Conservation (phyloP, 2,888 invertebrate genomes). For the Unio delphinus region DNA sequence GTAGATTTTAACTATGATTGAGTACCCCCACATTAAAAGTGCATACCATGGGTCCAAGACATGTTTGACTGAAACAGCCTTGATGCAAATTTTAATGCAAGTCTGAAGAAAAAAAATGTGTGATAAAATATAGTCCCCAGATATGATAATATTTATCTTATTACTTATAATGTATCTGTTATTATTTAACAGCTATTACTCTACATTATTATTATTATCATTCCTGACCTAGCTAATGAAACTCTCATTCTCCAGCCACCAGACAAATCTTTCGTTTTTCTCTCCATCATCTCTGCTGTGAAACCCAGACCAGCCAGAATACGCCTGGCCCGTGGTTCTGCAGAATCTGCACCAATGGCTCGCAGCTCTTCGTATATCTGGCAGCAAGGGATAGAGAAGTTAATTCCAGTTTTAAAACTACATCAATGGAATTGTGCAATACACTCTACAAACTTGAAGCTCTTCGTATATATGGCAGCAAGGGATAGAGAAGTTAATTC, state of each 20-base stretch:
- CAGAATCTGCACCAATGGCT: slow-evolving; percentile 97
- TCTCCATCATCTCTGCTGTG: slow-evolving; percentile 82
- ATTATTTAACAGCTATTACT: no score
- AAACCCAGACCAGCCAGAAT: slow-evolving; percentile 98
- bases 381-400: neutral
- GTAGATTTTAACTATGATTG: no score
- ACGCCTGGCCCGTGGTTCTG: slow-evolving; percentile 94
- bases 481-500: neutral
- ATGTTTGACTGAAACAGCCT: no score
- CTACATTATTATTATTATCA: no score
- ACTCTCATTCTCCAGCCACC: slow-evolving; percentile 99
- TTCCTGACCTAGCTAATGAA: slow-evolving; percentile 84
- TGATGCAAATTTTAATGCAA: no score
- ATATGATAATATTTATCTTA: no score
- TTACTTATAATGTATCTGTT: no score
- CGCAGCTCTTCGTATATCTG: slow-evolving; percentile 92
- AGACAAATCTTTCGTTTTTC: slow-evolving; percentile 81
- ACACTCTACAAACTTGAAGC: slow-evolving; percentile 70
- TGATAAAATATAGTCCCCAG: no score
- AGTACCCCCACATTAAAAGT: no score
- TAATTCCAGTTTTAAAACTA: neutral
- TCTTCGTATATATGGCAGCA: slow-evolving; percentile 85
- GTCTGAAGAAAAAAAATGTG: no score
- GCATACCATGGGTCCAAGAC: no score
- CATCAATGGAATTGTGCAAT: neutral